Evolutionary conservation across 2,113 vertebrate genomes (phyloP).

Genomic region (Podarcis cretensis): DNA sequence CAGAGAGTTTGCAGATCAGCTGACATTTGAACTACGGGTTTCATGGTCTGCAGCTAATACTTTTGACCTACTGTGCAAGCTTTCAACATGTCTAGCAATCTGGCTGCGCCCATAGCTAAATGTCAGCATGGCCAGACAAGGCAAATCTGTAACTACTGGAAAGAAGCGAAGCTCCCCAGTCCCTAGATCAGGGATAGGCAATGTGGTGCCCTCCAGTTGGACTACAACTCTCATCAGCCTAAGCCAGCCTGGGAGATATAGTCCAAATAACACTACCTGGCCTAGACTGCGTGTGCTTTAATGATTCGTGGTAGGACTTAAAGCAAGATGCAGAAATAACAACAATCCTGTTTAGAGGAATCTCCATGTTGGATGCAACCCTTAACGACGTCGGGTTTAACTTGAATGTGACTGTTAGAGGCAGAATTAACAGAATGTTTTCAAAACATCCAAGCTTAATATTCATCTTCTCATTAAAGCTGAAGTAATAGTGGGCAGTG

Average conservation of each 20-base stretch:
- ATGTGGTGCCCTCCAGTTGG: too few species aligned
- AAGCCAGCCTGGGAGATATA: too few species aligned
- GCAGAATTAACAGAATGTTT: neutral
- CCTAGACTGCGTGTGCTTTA: neutral
- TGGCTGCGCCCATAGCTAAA: neutral
- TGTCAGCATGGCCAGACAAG: neutral
- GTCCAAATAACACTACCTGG: neutral
- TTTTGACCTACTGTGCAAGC: neutral
- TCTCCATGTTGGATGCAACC: neutral
- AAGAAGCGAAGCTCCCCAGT: neutral
- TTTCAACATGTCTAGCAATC: neutral
- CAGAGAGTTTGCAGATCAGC: neutral
- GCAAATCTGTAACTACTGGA: neutral
- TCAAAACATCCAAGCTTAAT: neutral
- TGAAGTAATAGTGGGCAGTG: neutral
- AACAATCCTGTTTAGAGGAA: neutral
- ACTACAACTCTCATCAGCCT: too few species aligned
- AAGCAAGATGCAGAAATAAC: neutral
- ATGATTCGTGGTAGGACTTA: neutral
- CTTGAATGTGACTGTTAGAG: neutral
- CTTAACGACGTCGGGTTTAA: neutral
- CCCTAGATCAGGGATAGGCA: too few species aligned
- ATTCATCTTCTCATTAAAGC: neutral
- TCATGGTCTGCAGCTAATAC: neutral
- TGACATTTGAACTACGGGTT: neutral